Percentiles rank a stretch among this genome's conserved stretches.
Conservation (phyloP, 2,797 vertebrate species). For the Silurus aristotelis region DNA sequence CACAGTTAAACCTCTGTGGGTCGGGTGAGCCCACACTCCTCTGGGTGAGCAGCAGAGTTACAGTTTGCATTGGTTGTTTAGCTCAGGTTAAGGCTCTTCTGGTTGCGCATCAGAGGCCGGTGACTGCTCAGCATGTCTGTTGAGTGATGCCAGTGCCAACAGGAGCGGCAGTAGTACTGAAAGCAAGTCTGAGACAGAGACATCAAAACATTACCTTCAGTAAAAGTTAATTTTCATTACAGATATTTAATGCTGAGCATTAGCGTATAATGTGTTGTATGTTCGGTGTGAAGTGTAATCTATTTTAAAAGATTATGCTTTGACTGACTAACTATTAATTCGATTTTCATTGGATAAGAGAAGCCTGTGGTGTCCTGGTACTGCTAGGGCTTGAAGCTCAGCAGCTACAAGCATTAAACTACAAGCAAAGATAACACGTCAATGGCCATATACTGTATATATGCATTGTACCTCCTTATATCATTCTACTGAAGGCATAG, state of each 20-base stretch:
- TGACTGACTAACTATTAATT: not conserved
- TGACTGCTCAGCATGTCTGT: constrained; percentile 93
- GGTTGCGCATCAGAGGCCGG: constrained; percentile 97
- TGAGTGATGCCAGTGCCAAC: constrained; percentile 98
- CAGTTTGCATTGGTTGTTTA: constrained; percentile 68
- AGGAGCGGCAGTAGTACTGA: constrained; percentile 97
- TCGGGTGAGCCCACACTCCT: constrained; percentile 7
- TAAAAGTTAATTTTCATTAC: no score
- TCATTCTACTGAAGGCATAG: not conserved
- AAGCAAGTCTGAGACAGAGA: constrained; percentile 86
- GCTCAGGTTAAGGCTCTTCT: constrained; percentile 92
- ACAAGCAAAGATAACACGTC: no score
- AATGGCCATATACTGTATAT: not conserved
- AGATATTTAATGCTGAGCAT: no score
- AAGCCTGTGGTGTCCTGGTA: not conserved
- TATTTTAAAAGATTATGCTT: not conserved
- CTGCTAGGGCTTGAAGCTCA: not conserved
- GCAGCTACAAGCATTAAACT: not conserved
- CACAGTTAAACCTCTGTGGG: constrained; percentile 12
- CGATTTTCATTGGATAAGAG: not conserved
- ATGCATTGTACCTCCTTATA: not conserved
- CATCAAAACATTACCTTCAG: not conserved
- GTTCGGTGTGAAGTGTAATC: not conserved
- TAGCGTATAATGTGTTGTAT: no score
- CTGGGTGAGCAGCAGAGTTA: constrained; percentile 30